Evolutionary conservation across 1,140 invertebrate species (phyloP).

Genomic region (Mercenaria mercenaria): DNA sequence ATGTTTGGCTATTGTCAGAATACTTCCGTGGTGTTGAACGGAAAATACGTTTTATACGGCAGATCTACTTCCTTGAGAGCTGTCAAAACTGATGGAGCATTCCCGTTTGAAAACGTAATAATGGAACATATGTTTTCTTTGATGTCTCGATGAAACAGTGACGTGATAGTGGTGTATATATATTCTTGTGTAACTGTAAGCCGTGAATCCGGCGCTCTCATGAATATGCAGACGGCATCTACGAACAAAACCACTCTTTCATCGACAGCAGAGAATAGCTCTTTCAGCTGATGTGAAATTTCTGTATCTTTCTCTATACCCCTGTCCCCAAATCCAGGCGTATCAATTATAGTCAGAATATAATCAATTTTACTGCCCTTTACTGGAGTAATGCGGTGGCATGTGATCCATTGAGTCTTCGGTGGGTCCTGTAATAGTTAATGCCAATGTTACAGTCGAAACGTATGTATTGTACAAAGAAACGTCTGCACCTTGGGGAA

Average conservation of each 20-base stretch:
- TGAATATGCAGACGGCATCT: slow-evolving; percentile 58
- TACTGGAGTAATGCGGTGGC: slow-evolving; percentile 15
- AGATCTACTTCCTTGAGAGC: slow-evolving; percentile 53
- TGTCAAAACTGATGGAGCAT: slow-evolving; percentile 58
- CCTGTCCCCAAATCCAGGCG: slow-evolving; percentile 54
- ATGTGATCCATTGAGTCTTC: slow-evolving; percentile 53
- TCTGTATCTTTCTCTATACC: slow-evolving; percentile 62
- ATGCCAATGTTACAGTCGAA: neutral
- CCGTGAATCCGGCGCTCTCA: slow-evolving; percentile 6
- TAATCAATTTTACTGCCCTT: slow-evolving; percentile 30
- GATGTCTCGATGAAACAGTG: slow-evolving; percentile 73
- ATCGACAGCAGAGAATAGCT: slow-evolving; percentile 41
- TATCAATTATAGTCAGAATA: slow-evolving; percentile 63
- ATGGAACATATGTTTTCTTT: slow-evolving; percentile 68
- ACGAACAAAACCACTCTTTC: slow-evolving; percentile 42
- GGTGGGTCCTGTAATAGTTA: neutral
- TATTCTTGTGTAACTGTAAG: slow-evolving; percentile 58
- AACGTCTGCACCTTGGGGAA: too few species aligned
- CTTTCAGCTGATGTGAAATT: slow-evolving; percentile 49
- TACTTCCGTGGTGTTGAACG: neutral
- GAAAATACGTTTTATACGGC: slow-evolving; percentile 48
- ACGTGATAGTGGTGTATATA: slow-evolving; percentile 67
- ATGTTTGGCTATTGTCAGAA: neutral
- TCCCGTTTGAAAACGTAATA: slow-evolving; percentile 69
- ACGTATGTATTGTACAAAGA: too few species aligned